phyloP scores from a whole-genome alignment of 2,888 invertebrate species.

The Lydus trimaculatus region DNA sequence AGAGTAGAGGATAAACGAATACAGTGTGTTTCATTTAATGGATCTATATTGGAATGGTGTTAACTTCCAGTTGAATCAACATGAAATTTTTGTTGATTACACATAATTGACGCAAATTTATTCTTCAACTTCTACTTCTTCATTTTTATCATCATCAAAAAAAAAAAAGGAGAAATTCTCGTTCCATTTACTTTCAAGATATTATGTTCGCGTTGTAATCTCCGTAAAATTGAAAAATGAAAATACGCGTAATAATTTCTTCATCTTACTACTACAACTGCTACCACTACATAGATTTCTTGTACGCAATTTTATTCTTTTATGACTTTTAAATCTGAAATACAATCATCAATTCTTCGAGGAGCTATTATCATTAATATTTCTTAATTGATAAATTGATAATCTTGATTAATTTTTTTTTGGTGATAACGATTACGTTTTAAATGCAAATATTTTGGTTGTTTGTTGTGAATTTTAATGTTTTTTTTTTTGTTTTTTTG shows the following conservation, averaged over 20 bases:
- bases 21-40: too few relatives aligned
- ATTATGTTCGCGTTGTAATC: not conserved
- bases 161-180: not conserved
- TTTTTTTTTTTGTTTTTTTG: too few relatives aligned
- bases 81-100: too few relatives aligned
- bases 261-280: too few relatives aligned
- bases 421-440: constrained; percentile 14
- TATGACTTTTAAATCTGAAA: too few relatives aligned
- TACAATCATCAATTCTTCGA: too few relatives aligned
- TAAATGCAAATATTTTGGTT: constrained; percentile 28
- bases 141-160: not conserved
- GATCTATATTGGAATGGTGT: too few relatives aligned
- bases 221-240: constrained; percentile 7
- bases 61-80: too few relatives aligned
- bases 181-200: not conserved
- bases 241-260: constrained; percentile 5
- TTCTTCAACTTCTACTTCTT: too few relatives aligned
- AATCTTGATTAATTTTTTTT: not conserved
- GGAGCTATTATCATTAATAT: not conserved
- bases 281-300: too few relatives aligned
- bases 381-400: not conserved
- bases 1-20: too few relatives aligned
- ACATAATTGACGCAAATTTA: not conserved
- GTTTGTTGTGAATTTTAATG: constrained; percentile 29
- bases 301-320: too few relatives aligned